Evolutionary conservation across 2,797 vertebrate species (phyloP).

Genomic region (Leptatherina wallacei): DNA sequence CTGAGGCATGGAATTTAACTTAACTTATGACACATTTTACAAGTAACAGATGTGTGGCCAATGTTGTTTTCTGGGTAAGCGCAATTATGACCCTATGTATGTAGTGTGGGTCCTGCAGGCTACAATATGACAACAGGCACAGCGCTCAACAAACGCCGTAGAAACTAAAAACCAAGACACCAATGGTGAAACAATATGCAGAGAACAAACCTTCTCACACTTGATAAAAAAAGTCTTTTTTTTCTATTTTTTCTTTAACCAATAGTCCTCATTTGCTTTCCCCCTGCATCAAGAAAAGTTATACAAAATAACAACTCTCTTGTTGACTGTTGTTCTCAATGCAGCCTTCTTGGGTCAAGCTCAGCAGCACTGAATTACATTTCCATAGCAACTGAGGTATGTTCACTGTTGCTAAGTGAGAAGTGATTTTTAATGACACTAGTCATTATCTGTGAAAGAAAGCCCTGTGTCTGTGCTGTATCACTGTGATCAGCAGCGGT

Average conservation of each 20-base stretch:
- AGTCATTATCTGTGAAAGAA: constrained; percentile 62
- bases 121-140: constrained; percentile 85
- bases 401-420: constrained; percentile 79
- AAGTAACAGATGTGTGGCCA: constrained; percentile 74
- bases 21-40: constrained; percentile 67
- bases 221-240: constrained; percentile 68
- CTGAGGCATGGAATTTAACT: constrained; percentile 69
- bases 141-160: constrained; percentile 80
- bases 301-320: constrained; percentile 69
- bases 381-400: constrained; percentile 82
- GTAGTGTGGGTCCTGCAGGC: constrained; percentile 77
- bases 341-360: constrained; percentile 65
- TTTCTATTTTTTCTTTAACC: constrained; percentile 54
- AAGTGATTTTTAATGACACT: constrained; percentile 73
- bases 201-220: constrained; percentile 71
- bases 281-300: constrained; percentile 69
- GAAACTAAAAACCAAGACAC: constrained; percentile 90
- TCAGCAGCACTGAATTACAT: constrained; percentile 72
- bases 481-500: constrained; percentile 56
- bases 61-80: constrained; percentile 59
- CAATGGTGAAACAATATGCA: constrained; percentile 84
- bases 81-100: constrained; percentile 53
- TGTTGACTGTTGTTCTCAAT: constrained; percentile 65
- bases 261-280: constrained; percentile 57
- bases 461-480: constrained; percentile 69